Evolutionary conservation across 1,140 invertebrate species (phyloP).

Genomic region (Cyphomyrmex costatus): DNA sequence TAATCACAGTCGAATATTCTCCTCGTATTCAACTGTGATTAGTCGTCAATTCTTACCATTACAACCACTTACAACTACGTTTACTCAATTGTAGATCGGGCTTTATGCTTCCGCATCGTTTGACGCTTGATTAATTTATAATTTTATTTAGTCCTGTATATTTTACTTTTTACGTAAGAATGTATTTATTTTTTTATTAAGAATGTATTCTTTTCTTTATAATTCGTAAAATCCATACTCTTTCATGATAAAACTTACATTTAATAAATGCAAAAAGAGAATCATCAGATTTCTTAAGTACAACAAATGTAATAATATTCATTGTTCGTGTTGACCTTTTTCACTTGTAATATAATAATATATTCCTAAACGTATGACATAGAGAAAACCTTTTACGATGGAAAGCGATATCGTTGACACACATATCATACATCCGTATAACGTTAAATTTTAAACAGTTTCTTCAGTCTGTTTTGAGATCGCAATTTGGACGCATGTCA

Average conservation of each 20-base stretch:
- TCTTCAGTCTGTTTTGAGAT: constrained; percentile 31
- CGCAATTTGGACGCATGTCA: constrained; percentile 24
- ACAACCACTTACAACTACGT: no score
- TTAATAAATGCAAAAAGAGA: no score
- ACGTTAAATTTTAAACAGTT: constrained; percentile 52
- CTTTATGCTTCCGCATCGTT: no score
- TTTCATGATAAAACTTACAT: no score
- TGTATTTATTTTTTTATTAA: neutral
- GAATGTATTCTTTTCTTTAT: no score
- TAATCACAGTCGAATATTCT: no score
- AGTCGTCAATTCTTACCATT: no score
- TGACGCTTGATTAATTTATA: neutral
- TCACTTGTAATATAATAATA: constrained; percentile 15
- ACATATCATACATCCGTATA: constrained; percentile 31
- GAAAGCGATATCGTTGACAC: constrained; percentile 27
- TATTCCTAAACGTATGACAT: neutral
- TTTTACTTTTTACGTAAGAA: neutral
- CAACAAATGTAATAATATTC: no score
- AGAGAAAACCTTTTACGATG: neutral
- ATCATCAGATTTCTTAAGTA: no score
- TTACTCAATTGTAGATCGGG: no score
- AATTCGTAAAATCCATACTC: no score
- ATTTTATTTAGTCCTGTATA: neutral
- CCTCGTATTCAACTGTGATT: no score
- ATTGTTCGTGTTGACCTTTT: neutral